Conservation (phyloP, 1,140 invertebrate species). For the Drosophila kanapiae region DNA sequence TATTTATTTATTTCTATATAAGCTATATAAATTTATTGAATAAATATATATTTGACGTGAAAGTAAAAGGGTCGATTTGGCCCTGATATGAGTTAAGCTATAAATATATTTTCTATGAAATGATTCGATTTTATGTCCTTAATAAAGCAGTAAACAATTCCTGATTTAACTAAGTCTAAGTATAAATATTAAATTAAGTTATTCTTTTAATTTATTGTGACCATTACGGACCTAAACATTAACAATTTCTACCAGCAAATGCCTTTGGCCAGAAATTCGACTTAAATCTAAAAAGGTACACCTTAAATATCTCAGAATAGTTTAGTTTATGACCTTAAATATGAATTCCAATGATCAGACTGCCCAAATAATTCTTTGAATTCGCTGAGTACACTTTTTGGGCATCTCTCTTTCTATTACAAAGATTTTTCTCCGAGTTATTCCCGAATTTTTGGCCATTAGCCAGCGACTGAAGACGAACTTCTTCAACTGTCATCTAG, state of each 20-base stretch:
- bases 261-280: fast-evolving
- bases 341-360: not conserved
- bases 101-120: not conserved
- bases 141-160: too few species aligned
- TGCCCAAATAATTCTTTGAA: not conserved
- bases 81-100: not conserved
- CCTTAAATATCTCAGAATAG: too few species aligned
- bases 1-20: not conserved
- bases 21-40: not conserved
- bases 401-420: not conserved
- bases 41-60: not conserved
- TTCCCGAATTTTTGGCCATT: constrained; percentile 20
- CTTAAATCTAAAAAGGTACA: not conserved
- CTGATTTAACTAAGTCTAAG: not conserved
- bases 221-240: fast-evolving
- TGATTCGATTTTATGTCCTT: not conserved
- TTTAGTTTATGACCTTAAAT: not conserved
- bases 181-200: not conserved
- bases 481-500: constrained; percentile 38
- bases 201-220: not conserved
- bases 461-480: constrained; percentile 13
- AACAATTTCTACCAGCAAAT: not conserved
- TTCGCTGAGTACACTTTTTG: not conserved
- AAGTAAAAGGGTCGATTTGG: not conserved
- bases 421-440: constrained; percentile 9